Conservation (phyloP, 1,140 invertebrate genomes). For the Drosophila murphyi region DNA sequence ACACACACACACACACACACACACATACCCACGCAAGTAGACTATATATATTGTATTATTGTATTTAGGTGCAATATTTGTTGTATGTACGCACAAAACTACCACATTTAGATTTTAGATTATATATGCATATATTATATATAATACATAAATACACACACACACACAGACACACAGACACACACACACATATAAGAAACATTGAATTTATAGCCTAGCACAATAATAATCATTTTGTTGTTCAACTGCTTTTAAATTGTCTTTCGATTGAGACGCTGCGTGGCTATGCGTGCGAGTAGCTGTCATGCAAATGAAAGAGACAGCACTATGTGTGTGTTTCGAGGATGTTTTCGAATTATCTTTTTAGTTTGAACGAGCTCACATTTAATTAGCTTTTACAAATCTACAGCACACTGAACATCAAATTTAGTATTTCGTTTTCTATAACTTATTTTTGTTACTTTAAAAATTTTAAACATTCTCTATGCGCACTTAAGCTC, state of each 20-base stretch:
- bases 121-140: slow-evolving; percentile 25
- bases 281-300: slow-evolving; percentile 29
- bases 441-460: slow-evolving; percentile 17
- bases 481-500: neutral
- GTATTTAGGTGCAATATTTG: neutral
- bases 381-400: slow-evolving; percentile 8
- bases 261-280: slow-evolving; percentile 12
- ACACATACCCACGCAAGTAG: neutral
- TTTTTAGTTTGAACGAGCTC: neutral
- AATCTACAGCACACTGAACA: slow-evolving; percentile 24
- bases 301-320: slow-evolving; percentile 21
- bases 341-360: neutral
- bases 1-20: neutral
- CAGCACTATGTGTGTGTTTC: slow-evolving; percentile 16
- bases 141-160: slow-evolving; percentile 70
- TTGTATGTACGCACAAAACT: slow-evolving; percentile 14
- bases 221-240: slow-evolving; percentile 15
- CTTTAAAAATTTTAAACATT: slow-evolving; percentile 34
- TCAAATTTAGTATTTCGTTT: slow-evolving; percentile 14
- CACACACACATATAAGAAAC: slow-evolving; percentile 53
- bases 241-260: slow-evolving; percentile 5
- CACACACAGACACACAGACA: too few relatives aligned
- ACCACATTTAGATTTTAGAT: slow-evolving; percentile 11
- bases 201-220: slow-evolving; percentile 34
- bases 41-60: neutral